phyloP scores from a whole-genome alignment of 2,797 vertebrate species.

The Periophthalmus magnuspinnatus region DNA sequence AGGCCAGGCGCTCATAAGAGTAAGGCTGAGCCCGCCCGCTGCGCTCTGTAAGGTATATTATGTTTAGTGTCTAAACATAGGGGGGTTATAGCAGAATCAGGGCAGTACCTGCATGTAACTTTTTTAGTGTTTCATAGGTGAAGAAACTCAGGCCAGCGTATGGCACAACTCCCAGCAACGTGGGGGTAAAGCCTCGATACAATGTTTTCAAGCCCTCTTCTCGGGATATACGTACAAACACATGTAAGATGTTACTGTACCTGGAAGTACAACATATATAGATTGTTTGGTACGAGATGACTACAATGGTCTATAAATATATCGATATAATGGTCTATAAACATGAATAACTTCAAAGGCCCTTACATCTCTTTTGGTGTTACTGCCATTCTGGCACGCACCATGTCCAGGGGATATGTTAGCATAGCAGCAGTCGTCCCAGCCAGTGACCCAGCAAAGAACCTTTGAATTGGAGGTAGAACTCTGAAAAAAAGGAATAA shows the following conservation, averaged over 20 bases:
- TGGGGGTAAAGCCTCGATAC: conserved; percentile 92
- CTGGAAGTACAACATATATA: conserved; percentile 60
- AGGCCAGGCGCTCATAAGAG: conserved; percentile 86
- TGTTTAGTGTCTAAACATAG: not conserved
- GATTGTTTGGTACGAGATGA: not conserved
- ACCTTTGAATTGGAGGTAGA: conserved; percentile 88
- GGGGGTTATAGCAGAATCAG: not conserved
- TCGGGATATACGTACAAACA: conserved; percentile 91
- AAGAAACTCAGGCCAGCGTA: conserved; percentile 97
- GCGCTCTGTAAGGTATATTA: conserved; percentile 71
- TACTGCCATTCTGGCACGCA: conserved; percentile 96
- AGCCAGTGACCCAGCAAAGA: conserved; percentile 90
- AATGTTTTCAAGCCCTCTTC: conserved; percentile 92
- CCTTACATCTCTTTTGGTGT: conserved; percentile 98
- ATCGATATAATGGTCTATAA: not conserved
- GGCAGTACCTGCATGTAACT: conserved; percentile 85
- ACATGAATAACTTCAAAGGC: not conserved
- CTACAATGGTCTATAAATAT: no score
- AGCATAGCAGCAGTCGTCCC: conserved; percentile 89
- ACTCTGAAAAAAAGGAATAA: conserved; percentile 68
- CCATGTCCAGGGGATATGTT: conserved; percentile 97
- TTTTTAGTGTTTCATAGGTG: conserved; percentile 95
- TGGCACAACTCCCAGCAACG: conserved; percentile 91
- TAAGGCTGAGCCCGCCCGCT: conserved; percentile 84
- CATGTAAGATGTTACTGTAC: conserved; percentile 96